These are phyloP conservation scores for Mugil cephalus DNA, from an alignment of 2,113 vertebrate species.

Conservation along the genomic window DNA sequence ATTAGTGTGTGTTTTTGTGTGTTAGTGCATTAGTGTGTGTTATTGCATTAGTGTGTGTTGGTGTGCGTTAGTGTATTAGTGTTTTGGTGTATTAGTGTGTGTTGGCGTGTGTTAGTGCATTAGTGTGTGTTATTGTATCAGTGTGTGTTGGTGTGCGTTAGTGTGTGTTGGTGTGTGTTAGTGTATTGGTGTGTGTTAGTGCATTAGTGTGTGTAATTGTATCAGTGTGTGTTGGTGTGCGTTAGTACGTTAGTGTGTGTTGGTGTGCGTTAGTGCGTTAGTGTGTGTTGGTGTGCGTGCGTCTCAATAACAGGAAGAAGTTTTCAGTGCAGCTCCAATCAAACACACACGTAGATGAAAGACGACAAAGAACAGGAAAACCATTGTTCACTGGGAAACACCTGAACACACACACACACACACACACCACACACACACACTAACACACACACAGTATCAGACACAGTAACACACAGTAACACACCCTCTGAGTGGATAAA, in stretches of 20 bases:
- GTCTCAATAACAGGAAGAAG: constrained; percentile 50
- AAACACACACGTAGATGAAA: constrained; percentile 42
- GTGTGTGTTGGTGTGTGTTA: no score
- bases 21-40: no score
- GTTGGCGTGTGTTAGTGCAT: no score
- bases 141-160: constrained; percentile 30
- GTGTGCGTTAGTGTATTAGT: constrained; percentile 1
- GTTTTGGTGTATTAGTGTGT: no score
- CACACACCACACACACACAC: constrained; percentile 5
- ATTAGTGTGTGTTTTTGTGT: no score
- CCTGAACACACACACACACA: constrained; percentile 16
- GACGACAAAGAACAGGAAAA: constrained; percentile 63
- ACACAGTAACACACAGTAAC: not conserved
- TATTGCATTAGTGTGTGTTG: not conserved
- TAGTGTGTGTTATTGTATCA: no score
- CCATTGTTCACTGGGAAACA: constrained; percentile 61
- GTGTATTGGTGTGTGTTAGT: no score
- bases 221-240: constrained; percentile 21
- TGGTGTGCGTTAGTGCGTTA: constrained; percentile 8
- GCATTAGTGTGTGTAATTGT: no score
- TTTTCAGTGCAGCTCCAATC: constrained; percentile 17
- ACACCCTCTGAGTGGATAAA: constrained; percentile 36
- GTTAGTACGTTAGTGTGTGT: no score
- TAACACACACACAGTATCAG: not conserved
- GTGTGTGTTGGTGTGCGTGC: constrained; percentile 9